Evolutionary conservation across 1,140 invertebrate genomes (phyloP).

Genomic region (Charaxes varanes): DNA sequence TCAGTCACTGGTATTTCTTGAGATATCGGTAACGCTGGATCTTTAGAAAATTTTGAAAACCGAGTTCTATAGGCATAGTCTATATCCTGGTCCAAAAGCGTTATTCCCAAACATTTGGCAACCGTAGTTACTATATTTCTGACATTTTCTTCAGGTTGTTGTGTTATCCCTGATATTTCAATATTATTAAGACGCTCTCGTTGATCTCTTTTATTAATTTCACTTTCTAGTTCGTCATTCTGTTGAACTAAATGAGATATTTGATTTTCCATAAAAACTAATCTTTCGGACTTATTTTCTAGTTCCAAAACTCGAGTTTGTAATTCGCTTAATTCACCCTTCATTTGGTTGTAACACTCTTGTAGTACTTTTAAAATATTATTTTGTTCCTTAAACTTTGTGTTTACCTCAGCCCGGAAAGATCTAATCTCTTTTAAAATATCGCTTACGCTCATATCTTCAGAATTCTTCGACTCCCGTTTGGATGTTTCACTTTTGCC

Average conservation of each 20-base stretch:
- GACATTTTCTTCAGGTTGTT: slow-evolving; percentile 5
- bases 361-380: not conserved
- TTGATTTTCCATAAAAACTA: not conserved
- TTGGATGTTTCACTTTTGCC: slow-evolving; percentile 2
- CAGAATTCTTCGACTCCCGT: too few species aligned
- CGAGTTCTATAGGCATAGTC: slow-evolving; percentile 4
- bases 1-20: not conserved
- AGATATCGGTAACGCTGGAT: not conserved
- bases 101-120: not conserved
- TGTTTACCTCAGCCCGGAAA: slow-evolving; percentile 1
- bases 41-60: not conserved
- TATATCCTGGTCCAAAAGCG: not conserved
- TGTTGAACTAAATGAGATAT: not conserved
- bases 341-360: not conserved
- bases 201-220: slow-evolving; percentile 2
- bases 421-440: slow-evolving; percentile 1
- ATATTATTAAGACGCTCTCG: slow-evolving; percentile 6
- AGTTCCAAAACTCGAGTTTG: not conserved
- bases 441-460: not conserved
- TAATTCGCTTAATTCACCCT: not conserved
- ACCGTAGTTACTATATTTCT: not conserved
- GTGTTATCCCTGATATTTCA: slow-evolving; percentile 1
- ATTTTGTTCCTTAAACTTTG: not conserved
- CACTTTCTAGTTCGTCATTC: slow-evolving; percentile 1
- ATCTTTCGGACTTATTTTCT: slow-evolving; percentile 1